Evolutionary conservation across 2,888 invertebrate genomes (phyloP), one percentile per base, ranked within the genome.

Genomic region (Zonitis immaculata): DNA sequence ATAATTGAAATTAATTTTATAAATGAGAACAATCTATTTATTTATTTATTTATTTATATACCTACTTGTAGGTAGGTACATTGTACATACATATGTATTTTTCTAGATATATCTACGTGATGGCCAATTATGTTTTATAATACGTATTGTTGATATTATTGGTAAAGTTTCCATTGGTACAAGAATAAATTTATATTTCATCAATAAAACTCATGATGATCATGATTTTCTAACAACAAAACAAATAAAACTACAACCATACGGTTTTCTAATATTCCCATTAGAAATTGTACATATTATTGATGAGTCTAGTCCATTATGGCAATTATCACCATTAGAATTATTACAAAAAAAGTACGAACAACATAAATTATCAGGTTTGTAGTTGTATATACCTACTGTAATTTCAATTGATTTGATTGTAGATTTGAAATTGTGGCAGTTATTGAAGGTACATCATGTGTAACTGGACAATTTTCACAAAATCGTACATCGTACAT

Each of bases 271-370:
- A 16, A 82, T 91, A 35, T 95, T 93, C 91, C 95, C 95, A 0
- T 84, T 90, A 66, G 89, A 90, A 0, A 84, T 94, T 11, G 87
- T 89, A 12, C 95, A 95, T 72, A 80, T 83, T 44, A 94, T 95
- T 56, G 86, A 91, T 67, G 80, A 79, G 12, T 72, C 75, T 27
- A 91, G 91, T 66, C 95, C 95, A 0, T 81, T 95, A 35, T 89
- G 83, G 73, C 84, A 86, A 59, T 82, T 91, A 68, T 83, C 86
- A 0, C 87, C 87, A 0, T 84, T 86, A 58, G 88, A 91, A 63
- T 81, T 91, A 70, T 81, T 85, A 68, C 79, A 82, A 26, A 81
- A 80, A 46, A 79, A 78, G 81, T 65, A 45, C n/a, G n/a, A n/a
- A n/a, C n/a, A n/a, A n/a, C n/a, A n/a, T n/a, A n/a, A n/a, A n/a